phyloP scores from a whole-genome alignment of 2,113 vertebrate species.

The Phaethornis superciliosus region DNA sequence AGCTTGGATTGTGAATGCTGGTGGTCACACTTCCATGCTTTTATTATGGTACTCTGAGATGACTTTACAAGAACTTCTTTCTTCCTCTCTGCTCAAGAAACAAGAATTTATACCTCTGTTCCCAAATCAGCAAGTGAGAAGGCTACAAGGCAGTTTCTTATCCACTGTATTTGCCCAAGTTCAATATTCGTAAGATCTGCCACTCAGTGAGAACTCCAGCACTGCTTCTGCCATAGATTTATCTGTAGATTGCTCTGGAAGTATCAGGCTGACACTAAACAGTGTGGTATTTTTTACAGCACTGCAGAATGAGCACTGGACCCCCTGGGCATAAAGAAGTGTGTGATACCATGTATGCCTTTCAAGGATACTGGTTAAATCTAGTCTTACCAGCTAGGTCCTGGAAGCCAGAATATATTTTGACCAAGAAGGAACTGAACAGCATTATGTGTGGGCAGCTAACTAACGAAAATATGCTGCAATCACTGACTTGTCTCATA shows the following conservation, averaged over 20 bases:
- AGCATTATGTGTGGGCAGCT: neutral
- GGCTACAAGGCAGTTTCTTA: neutral
- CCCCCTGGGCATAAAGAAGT: neutral
- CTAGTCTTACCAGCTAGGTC: neutral
- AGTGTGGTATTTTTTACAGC: neutral
- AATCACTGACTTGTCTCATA: neutral
- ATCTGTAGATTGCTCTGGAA: neutral
- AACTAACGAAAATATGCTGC: neutral
- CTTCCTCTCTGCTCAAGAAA: neutral
- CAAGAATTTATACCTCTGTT: neutral
- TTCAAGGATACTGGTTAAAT: neutral
- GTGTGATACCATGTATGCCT: neutral
- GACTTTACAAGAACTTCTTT: neutral
- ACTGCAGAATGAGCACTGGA: neutral
- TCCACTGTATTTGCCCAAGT: neutral
- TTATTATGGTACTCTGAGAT: neutral
- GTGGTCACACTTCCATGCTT: neutral
- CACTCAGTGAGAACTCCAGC: neutral
- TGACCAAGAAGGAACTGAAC: neutral
- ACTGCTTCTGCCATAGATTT: neutral
- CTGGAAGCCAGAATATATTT: neutral
- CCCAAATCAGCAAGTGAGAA: neutral
- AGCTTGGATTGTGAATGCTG: neutral
- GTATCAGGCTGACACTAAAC: accelerated
- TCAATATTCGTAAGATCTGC: neutral